Percentiles rank a stretch among this genome's conserved stretches.
Conservation (phyloP, 2,888 invertebrate species). For the Phyllotreta striolata region DNA sequence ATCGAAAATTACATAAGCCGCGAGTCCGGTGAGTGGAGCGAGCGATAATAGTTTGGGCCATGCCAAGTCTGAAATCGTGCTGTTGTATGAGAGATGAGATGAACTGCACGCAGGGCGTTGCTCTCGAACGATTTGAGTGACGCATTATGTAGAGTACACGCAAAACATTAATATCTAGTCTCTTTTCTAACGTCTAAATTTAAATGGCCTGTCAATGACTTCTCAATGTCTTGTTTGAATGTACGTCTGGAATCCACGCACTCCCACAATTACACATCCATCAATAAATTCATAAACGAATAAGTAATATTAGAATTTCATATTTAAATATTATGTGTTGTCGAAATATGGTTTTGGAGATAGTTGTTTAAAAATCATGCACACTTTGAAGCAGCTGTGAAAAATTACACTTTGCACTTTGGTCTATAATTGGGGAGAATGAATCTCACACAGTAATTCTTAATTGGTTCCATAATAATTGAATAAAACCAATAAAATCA, state of each 20-base stretch:
- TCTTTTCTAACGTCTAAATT: constrained; percentile 43
- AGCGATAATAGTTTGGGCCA: constrained; percentile 26
- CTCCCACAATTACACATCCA: background rate
- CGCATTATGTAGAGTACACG: constrained; percentile 20
- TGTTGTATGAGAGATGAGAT: constrained; percentile 23
- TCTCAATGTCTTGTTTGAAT: constrained; percentile 37
- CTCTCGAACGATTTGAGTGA: constrained; percentile 34
- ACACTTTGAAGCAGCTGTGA: too few species aligned
- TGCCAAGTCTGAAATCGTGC: constrained; percentile 34
- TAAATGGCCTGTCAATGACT: constrained; percentile 52
- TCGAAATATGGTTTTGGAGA: too few species aligned
- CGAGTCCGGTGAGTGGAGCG: constrained; percentile 3
- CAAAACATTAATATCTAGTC: constrained; percentile 26
- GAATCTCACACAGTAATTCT: too few species aligned
- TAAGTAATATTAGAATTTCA: background rate
- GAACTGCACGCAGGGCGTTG: constrained; percentile 41
- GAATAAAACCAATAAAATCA: too few species aligned
- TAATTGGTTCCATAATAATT: too few species aligned
- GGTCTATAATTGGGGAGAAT: too few species aligned
- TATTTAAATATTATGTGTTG: background rate
- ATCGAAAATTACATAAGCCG: constrained; percentile 27
- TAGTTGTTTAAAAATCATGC: too few species aligned
- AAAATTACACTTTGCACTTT: too few species aligned
- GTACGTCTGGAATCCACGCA: background rate
- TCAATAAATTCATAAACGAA: too few species aligned